Evolutionary conservation across 2,113 vertebrate genomes (phyloP), one percentile per base, ranked within the genome.

Genomic region (Mormyrus lacerda): DNA sequence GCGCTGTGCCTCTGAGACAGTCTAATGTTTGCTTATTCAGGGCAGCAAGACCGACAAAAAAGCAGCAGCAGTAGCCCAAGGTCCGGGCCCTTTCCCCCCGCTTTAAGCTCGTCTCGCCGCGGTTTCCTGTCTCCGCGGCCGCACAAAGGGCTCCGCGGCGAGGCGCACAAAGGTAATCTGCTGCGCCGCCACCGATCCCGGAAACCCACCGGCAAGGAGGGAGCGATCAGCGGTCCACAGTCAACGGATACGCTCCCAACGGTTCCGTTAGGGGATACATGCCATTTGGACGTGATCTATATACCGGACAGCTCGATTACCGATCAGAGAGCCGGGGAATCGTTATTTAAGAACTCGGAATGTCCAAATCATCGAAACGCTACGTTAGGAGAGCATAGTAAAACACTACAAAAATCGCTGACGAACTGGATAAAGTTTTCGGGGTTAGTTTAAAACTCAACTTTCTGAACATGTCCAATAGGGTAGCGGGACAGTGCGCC

Each of bases 61-160:
- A 65, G 9, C 1, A 27, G 24, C 24, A 65, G 24, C 24, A 65
- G 55, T 0, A n/a, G 61, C 61, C 61, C 61, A 9, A n/a, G 55
- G 61, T 65, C n/a, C 9, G 61, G 61, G 61, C 61, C 61, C 61
- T 27, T 65, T 65, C 3, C n/a, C n/a, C 61, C 2, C 7, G 61
- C n/a, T n/a, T 61, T 27, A n/a, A 3, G n/a, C 90, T 89, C 76
- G 90, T 89, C 91, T 92, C 95, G 91, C 92, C 94, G 93, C 90
- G 92, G 91, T 95, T 95, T 95, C 95, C 95, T 94, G 93, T 87
- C 88, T 88, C 90, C 24, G 47, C 24, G 82, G 90, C 91, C 89
- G 94, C 94, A 92, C 88, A 92, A 90, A 92, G 91, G 88, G 90
- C 92, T 91, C 76, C 86, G 88, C 51, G 79, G 42, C 91, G 89